These are phyloP conservation scores for Nymphicus hollandicus DNA, from an alignment of 2,113 vertebrate species.

Conservation along the genomic window DNA sequence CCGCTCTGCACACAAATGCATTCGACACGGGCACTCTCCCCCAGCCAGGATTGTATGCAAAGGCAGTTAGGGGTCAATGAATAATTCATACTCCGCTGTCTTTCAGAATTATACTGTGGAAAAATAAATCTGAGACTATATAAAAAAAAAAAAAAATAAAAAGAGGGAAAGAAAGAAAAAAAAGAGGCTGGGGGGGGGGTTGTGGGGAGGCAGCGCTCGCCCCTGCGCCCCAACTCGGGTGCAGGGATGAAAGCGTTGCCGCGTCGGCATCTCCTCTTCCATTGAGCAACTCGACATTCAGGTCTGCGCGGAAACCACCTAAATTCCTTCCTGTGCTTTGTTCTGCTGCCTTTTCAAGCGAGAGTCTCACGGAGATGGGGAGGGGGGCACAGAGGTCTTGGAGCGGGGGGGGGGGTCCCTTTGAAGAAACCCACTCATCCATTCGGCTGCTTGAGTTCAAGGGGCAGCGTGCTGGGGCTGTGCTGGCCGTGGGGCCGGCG, in stretches of 20 bases:
- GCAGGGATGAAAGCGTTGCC: constrained; percentile 8
- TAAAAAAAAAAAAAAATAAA: constrained; percentile 23
- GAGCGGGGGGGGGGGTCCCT: not conserved
- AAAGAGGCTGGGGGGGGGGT: not conserved
- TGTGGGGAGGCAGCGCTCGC: not conserved
- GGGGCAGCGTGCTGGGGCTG: not conserved
- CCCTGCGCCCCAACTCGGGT: not conserved
- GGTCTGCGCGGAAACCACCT: constrained; percentile 26
- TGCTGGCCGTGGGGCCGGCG: rapidly evolving
- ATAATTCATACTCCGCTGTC: constrained; percentile 78
- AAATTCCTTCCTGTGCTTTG: constrained; percentile 65
- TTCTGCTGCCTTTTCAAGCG: constrained; percentile 29
- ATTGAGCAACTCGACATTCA: constrained; percentile 19
- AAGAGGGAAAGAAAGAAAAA: not conserved
- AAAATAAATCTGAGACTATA: constrained; percentile 75
- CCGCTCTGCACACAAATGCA: constrained; percentile 57
- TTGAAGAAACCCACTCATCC: constrained; percentile 31
- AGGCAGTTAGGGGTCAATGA: constrained; percentile 69
- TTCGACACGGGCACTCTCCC: constrained; percentile 66
- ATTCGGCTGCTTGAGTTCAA: not conserved
- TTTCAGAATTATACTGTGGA: constrained; percentile 78
- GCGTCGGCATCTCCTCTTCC: not conserved
- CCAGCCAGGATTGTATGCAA: constrained; percentile 67
- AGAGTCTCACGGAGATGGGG: not conserved
- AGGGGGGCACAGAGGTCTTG: not conserved